These are phyloP conservation scores for Xyliphius kryptos DNA, from an alignment of 2,113 vertebrate genomes.

Conservation along the genomic window DNA sequence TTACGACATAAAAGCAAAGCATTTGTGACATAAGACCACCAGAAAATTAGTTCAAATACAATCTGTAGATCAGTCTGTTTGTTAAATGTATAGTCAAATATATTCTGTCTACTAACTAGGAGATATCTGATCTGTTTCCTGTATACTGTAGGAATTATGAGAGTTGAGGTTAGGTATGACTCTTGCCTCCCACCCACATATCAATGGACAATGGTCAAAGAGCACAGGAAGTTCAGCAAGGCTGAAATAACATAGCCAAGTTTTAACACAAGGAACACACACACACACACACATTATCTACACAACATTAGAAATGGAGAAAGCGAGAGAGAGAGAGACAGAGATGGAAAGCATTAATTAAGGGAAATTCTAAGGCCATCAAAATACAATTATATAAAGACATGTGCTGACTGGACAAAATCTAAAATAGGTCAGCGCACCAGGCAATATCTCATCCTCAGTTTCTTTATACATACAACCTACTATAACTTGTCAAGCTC, in stretches of 20 bases:
- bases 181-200: slow-evolving; percentile 29
- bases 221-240: slow-evolving; percentile 43
- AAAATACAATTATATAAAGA: slow-evolving; percentile 22
- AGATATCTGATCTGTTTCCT: slow-evolving; percentile 27
- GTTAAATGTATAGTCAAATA: no score
- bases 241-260: slow-evolving; percentile 41
- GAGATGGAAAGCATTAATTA: slow-evolving; percentile 30
- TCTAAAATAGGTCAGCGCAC: slow-evolving; percentile 41
- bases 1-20: no score
- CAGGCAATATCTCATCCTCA: not conserved
- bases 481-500: slow-evolving; percentile 1
- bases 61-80: no score
- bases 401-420: slow-evolving; percentile 35
- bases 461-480: slow-evolving; percentile 4
- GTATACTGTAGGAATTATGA: slow-evolving; percentile 6
- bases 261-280: slow-evolving; percentile 20
- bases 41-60: no score
- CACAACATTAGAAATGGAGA: no score
- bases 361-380: slow-evolving; percentile 17
- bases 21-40: no score
- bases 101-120: slow-evolving; percentile 9
- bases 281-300: slow-evolving; percentile 28
- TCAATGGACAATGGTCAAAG: slow-evolving; percentile 29
- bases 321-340: slow-evolving; percentile 18
- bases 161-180: slow-evolving; percentile 29